A percentile compares a stretch with the other conserved stretches of the same genome.
Evolutionary conservation across 2,113 vertebrate genomes (phyloP).

Genomic region (Micronisus gabar): DNA sequence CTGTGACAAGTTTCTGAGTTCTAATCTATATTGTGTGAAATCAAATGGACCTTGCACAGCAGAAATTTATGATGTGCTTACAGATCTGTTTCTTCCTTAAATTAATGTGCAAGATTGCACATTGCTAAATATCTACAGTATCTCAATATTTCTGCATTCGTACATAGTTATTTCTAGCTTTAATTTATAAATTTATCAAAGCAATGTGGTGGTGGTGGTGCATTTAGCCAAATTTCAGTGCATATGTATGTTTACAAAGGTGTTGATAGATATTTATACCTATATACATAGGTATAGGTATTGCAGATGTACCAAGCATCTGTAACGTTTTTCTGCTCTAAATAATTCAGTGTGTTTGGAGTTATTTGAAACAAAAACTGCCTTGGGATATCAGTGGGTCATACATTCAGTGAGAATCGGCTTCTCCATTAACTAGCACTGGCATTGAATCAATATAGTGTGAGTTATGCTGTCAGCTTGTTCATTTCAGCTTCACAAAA

Average conservation of each 20-base stretch:
- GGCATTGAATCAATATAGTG: constrained; percentile 23
- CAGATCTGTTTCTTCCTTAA: neutral
- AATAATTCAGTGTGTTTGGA: constrained; percentile 55
- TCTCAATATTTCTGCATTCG: neutral
- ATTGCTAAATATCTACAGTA: neutral
- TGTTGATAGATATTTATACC: neutral
- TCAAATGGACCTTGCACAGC: neutral
- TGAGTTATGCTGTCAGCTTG: constrained; percentile 34
- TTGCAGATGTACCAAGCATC: neutral
- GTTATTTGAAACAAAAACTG: constrained; percentile 41
- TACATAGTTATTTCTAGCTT: neutral
- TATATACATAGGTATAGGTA: neutral
- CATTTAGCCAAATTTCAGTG: neutral
- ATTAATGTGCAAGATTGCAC: neutral
- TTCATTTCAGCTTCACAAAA: constrained; percentile 11
- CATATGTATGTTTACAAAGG: neutral
- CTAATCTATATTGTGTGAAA: neutral
- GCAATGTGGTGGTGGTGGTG: neutral
- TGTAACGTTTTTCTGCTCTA: neutral
- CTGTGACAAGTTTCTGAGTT: neutral
- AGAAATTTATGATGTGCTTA: neutral
- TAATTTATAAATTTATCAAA: neutral
- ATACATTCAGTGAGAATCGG: constrained; percentile 8
- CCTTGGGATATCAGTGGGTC: constrained; percentile 43
- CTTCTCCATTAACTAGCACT: constrained; percentile 38